Percentiles rank a stretch among this genome's conserved stretches.
Conservation (phyloP, 2,113 vertebrate species). For the Gallinago jamesoni region DNA sequence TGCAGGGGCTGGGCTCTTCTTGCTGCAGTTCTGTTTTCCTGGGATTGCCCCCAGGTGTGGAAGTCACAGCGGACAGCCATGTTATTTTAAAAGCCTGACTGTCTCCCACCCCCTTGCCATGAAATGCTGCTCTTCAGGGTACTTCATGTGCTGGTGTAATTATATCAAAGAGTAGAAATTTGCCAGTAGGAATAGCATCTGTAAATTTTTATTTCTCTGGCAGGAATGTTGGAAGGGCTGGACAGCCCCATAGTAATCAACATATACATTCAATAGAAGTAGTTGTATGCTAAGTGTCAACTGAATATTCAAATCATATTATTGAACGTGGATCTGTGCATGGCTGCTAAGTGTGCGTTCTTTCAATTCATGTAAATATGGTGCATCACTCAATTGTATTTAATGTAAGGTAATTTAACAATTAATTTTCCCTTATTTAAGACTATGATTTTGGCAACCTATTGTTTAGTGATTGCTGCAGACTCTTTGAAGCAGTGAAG, state of each 20-base stretch:
- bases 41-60: background rate
- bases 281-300: background rate
- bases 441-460: background rate
- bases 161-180: background rate
- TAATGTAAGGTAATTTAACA: conserved; percentile 32
- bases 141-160: background rate
- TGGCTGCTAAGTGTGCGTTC: conserved; percentile 2
- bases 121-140: background rate
- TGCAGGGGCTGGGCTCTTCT: background rate
- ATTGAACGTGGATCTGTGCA: conserved; percentile 13
- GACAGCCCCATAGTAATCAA: background rate
- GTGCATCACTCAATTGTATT: background rate
- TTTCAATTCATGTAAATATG: background rate
- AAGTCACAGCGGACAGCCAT: accelerated
- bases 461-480: background rate
- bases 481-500: background rate
- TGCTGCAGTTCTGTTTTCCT: background rate
- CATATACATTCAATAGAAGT: background rate
- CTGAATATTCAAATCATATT: background rate
- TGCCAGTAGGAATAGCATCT: background rate
- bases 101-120: background rate
- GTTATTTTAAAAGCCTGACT: background rate
- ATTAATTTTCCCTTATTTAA: conserved; percentile 41
- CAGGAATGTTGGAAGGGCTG: background rate
- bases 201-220: background rate